Evolutionary conservation across 2,888 invertebrate genomes (phyloP), one percentile per base, ranked within the genome.

Genomic region (Ptilodon capucinus): DNA sequence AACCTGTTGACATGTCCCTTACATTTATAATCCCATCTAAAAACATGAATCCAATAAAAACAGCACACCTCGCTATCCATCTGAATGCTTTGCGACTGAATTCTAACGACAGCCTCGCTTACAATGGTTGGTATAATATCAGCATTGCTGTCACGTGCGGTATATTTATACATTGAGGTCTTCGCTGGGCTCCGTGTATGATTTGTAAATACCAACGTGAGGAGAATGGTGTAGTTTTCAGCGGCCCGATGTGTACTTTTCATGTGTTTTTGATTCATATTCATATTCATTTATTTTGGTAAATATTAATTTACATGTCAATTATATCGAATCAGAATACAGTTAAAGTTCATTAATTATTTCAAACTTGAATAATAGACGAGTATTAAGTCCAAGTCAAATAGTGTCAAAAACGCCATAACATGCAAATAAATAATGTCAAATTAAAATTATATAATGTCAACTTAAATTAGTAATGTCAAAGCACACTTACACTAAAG

Each of bases 121-220:
- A 53, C 44, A 48, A 48, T 40, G 19, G n/a, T n/a, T 21, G 19
- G n/a, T 14, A n/a, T n/a, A n/a, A n/a, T n/a, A 48, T 50, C 19
- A 23, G 43, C 21, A 58, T 54, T 54, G 13, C 41, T 36, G 38
- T 61, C 61, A 64, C 63, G 65, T 55, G 39, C 40, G 41, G 48
- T 48, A 54, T 53, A 55, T 57, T 52, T 44, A 57, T 52, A 49
- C 44, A 49, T 48, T 50, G 45, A 43, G 40, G 25, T 40, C 40
- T 16, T 51, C 46, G 40, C 35, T 40, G 48, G 40, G 46, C 41
- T 35, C 44, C 25, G 38, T 18, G 19, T 42, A 32, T 52, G 58
- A 61, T 59, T 61, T 61, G 62, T 63, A 51, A 51, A 61, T 61
- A 56, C 25, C 48, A 46, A 56, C 59, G 62, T 65, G 62, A 62